These are phyloP conservation scores for Martes martes DNA, from an alignment of 2,113 vertebrate genomes.

Conservation along the genomic window DNA sequence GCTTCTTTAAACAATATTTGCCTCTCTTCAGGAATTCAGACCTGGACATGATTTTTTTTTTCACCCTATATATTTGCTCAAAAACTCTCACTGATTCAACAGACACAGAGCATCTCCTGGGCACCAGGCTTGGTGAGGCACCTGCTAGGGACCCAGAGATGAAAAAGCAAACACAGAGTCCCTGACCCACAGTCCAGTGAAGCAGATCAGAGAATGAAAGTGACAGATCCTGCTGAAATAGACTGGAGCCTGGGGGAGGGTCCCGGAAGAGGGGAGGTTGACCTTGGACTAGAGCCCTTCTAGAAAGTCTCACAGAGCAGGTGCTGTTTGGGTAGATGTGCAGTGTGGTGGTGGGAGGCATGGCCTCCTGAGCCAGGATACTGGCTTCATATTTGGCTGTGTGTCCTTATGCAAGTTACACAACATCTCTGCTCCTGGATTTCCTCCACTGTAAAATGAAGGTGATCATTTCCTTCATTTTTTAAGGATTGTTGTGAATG, in stretches of 20 bases:
- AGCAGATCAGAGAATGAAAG: background rate
- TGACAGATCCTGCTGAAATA: fast-evolving
- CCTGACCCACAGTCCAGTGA: background rate
- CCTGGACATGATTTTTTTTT: background rate
- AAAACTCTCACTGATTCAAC: background rate
- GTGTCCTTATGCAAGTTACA: background rate
- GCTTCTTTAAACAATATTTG: background rate
- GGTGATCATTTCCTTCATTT: background rate
- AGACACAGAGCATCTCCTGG: background rate
- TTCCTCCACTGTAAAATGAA: background rate
- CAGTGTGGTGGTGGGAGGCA: background rate
- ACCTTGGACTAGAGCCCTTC: background rate
- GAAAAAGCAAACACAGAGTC: no score
- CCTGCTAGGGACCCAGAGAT: background rate
- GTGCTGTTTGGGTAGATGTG: background rate
- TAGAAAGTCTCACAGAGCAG: background rate
- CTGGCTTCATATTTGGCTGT: background rate
- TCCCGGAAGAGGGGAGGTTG: background rate
- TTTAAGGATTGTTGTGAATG: background rate
- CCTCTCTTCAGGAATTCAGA: background rate
- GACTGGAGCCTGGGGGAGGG: background rate
- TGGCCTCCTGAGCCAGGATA: background rate
- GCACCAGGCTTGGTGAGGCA: background rate
- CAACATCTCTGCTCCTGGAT: background rate
- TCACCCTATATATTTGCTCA: background rate